These are phyloP conservation scores for Rhopalosiphum maidis DNA, from an alignment of 1,140 invertebrate species.

Conservation along the genomic window DNA sequence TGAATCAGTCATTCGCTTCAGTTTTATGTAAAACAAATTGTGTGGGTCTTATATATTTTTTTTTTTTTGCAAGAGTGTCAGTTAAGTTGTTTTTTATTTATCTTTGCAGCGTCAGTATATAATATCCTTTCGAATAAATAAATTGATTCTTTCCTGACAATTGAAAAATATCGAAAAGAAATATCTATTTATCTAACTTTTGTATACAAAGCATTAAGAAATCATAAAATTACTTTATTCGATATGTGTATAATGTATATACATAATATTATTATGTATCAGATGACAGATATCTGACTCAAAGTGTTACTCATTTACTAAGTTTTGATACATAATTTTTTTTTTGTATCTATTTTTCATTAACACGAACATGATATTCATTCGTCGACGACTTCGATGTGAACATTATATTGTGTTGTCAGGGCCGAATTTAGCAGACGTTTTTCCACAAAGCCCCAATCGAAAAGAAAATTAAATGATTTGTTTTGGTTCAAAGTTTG, in stretches of 20 bases:
- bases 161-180: background rate
- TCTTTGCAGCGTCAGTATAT: background rate
- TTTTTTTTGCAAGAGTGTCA: background rate
- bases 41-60: background rate
- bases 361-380: background rate
- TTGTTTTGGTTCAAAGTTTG: background rate
- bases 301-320: background rate
- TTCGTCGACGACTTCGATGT: background rate
- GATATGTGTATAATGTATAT: background rate
- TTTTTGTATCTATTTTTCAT: background rate
- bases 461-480: background rate
- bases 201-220: background rate
- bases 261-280: background rate
- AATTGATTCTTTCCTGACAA: background rate
- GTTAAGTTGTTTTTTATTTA: background rate
- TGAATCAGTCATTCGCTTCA: constrained; percentile 17
- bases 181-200: background rate
- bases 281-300: background rate
- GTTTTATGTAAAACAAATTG: constrained; percentile 14
- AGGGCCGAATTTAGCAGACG: background rate
- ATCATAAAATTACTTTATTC: background rate
- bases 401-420: background rate
- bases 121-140: background rate
- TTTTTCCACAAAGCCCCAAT: background rate
- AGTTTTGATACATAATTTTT: background rate